phyloP scores from a whole-genome alignment of 2,888 invertebrate species.

The Oscheius sp. region DNA sequence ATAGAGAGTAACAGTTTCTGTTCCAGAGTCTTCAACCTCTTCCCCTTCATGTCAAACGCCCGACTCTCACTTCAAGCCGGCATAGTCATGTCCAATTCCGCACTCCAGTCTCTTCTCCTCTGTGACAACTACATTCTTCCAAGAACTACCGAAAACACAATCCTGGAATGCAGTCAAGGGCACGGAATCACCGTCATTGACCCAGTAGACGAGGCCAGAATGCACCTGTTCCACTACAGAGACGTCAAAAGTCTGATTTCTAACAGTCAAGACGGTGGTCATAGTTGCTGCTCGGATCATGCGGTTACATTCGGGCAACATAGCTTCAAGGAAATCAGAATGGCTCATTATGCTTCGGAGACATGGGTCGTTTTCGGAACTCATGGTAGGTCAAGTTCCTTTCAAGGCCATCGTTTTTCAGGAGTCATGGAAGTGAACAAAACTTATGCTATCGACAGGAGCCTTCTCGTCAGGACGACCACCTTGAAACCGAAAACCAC shows the following conservation, averaged over 20 bases:
- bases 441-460: conserved; percentile 24
- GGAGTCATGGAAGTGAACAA: conserved; percentile 17
- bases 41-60: conserved; percentile 22
- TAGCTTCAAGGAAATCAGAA: conserved; percentile 29
- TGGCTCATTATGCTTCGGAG: conserved; percentile 36
- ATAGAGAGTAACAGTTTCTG: background rate
- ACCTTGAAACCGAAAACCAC: conserved; percentile 6
- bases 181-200: conserved; percentile 15
- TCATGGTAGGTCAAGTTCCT: conserved; percentile 1
- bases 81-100: conserved; percentile 26
- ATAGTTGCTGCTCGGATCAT: conserved; percentile 38
- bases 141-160: conserved; percentile 14
- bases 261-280: conserved; percentile 10
- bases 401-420: background rate
- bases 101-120: conserved; percentile 1
- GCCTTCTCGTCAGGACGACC: conserved; percentile 2
- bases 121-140: conserved; percentile 8
- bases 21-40: conserved; percentile 16
- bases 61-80: conserved; percentile 31
- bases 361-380: conserved; percentile 38
- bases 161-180: conserved; percentile 19
- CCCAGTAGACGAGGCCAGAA: conserved; percentile 36
- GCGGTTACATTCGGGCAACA: conserved; percentile 38
- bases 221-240: conserved; percentile 37
- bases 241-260: conserved; percentile 27